These are phyloP conservation scores for Tiaroga cobitis DNA, from an alignment of 2,797 vertebrate genomes.

Conservation along the genomic window DNA sequence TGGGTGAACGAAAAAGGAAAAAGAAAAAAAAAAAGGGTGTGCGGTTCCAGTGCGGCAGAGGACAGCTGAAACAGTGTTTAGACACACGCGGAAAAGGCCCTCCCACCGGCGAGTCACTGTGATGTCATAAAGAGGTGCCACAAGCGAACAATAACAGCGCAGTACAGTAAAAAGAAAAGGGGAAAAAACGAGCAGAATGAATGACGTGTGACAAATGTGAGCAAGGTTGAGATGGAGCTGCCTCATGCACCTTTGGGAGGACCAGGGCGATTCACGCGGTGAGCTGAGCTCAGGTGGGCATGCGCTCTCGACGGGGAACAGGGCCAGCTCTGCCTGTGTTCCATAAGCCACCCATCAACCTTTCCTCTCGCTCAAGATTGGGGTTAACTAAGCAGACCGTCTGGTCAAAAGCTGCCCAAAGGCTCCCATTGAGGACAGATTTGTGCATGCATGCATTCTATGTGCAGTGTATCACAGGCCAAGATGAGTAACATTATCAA, in stretches of 20 bases:
- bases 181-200: conserved; percentile 31
- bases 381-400: conserved; percentile 65
- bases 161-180: conserved; percentile 11
- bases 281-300: conserved; percentile 40
- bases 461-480: not conserved
- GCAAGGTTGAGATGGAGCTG: conserved; percentile 72
- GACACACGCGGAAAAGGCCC: conserved; percentile 8
- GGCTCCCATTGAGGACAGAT: not conserved
- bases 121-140: conserved; percentile 50
- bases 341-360: conserved; percentile 61
- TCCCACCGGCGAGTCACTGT: conserved; percentile 45
- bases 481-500: conserved; percentile 30
- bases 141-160: conserved; percentile 43
- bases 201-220: conserved; percentile 54
- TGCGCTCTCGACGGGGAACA: not conserved
- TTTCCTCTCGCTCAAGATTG: conserved; percentile 73
- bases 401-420: conserved; percentile 4
- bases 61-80: conserved; percentile 40
- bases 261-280: conserved; percentile 38
- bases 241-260: conserved; percentile 66
- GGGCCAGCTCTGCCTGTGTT: conserved; percentile 9
- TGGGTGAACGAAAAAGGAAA: conserved; percentile 22
- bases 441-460: conserved; percentile 9
- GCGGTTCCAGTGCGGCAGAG: conserved; percentile 60
- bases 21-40: conserved; percentile 3